Evolutionary conservation across 2,888 invertebrate species (phyloP).

Genomic region (Resseliella maxima): DNA sequence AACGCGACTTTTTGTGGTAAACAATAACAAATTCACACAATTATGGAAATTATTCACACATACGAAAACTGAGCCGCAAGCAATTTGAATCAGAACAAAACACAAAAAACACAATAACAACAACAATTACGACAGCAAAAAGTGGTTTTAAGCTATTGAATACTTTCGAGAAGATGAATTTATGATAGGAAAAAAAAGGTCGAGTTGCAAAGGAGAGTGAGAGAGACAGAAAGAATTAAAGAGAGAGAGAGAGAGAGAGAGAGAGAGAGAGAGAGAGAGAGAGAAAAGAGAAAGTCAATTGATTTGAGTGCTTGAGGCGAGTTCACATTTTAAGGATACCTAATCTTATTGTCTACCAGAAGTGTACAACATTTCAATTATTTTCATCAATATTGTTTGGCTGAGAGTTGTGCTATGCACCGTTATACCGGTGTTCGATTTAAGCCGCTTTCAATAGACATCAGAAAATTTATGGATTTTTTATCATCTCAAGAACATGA

Average conservation of each 20-base stretch:
- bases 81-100: not conserved
- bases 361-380: not conserved
- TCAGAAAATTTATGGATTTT: not conserved
- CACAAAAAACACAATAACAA: too few species aligned
- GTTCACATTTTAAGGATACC: not conserved
- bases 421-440: not conserved
- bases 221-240: too few species aligned
- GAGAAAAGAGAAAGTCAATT: not conserved
- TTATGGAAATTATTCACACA: constrained; percentile 36
- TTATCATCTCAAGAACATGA: not conserved
- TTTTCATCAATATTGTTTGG: not conserved
- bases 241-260: too few species aligned
- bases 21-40: not conserved
- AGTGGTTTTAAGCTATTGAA: too few species aligned
- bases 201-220: too few species aligned
- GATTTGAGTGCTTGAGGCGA: not conserved
- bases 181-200: too few species aligned
- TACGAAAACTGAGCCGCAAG: not conserved
- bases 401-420: not conserved
- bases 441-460: not conserved
- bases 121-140: too few species aligned
- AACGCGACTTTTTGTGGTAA: not conserved
- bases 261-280: too few species aligned
- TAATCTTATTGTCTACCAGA: not conserved
- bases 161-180: too few species aligned